Conservation (phyloP, 2,797 vertebrate species). For the Coregonus sp. region DNA sequence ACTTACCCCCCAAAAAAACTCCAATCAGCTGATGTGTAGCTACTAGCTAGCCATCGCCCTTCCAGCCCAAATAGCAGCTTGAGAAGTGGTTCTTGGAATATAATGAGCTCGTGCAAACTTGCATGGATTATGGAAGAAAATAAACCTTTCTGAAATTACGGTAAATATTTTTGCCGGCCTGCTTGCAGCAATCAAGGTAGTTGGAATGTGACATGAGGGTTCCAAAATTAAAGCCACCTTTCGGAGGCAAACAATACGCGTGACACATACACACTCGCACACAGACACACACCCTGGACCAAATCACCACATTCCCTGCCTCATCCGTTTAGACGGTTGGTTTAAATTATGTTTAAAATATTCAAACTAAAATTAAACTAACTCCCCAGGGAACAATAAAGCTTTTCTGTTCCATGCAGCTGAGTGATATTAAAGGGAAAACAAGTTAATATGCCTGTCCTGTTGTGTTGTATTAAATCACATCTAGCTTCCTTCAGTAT, state of each 20-base stretch:
- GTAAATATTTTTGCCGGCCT: conserved; percentile 75
- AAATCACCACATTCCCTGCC: conserved; percentile 36
- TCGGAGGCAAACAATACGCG: conserved; percentile 50
- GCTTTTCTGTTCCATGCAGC: conserved; percentile 32
- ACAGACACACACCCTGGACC: neutral
- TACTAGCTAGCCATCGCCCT: conserved; percentile 3
- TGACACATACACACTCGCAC: conserved; percentile 27
- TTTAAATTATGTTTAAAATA: conserved; percentile 54
- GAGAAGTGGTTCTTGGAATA: conserved; percentile 9
- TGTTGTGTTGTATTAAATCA: too few relatives aligned
- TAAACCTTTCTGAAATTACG: conserved; percentile 70
- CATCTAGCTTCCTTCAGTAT: too few relatives aligned
- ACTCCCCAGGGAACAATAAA: conserved; percentile 41
- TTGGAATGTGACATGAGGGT: conserved; percentile 61
- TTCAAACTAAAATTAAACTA: conserved; percentile 51
- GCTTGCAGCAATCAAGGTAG: conserved; percentile 65
- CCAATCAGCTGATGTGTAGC: neutral
- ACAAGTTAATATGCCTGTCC: neutral
- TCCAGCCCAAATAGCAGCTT: conserved; percentile 8
- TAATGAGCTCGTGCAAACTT: conserved; percentile 28
- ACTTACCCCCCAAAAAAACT: neutral
- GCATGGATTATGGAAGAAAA: conserved; percentile 62
- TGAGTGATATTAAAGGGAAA: conserved; percentile 25
- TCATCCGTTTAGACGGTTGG: conserved; percentile 31
- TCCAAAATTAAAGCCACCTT: conserved; percentile 71